These are phyloP conservation scores for Kryphioiulus occultus DNA, from an alignment of 2,888 invertebrate species.

Conservation along the genomic window DNA sequence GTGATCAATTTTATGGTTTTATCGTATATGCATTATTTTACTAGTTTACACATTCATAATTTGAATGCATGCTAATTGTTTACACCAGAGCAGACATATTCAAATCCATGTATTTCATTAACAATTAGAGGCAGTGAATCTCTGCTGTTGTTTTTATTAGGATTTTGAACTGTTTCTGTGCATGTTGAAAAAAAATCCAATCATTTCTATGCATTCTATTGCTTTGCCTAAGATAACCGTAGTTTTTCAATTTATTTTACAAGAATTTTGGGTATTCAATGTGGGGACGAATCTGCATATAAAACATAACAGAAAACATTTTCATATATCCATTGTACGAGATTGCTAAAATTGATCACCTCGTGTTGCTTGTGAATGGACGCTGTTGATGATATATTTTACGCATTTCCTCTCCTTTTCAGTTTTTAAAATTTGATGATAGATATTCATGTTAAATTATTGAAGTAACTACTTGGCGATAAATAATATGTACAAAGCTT, in stretches of 20 bases:
- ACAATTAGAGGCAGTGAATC: background rate
- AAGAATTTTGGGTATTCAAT: background rate
- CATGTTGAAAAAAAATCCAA: background rate
- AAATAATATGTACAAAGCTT: constrained; percentile 14
- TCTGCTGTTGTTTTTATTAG: background rate
- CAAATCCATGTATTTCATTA: background rate
- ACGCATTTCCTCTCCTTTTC: background rate
- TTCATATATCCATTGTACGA: background rate
- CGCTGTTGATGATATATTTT: background rate
- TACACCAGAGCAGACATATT: background rate
- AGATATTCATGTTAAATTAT: constrained; percentile 27
- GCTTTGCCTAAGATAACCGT: background rate
- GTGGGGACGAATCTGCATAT: background rate
- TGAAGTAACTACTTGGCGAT: constrained; percentile 3
- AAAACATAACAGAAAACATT: too few species aligned
- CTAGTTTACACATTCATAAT: background rate
- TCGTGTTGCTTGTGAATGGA: background rate
- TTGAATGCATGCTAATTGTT: background rate
- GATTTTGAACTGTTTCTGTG: background rate
- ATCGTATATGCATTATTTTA: background rate
- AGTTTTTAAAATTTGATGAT: background rate
- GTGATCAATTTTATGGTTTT: background rate
- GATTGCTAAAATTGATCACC: background rate
- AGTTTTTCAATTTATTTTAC: background rate
- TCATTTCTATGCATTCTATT: background rate